phyloP scores from a whole-genome alignment of 1,140 invertebrate species.

The Pemphigus obesinymphae region DNA sequence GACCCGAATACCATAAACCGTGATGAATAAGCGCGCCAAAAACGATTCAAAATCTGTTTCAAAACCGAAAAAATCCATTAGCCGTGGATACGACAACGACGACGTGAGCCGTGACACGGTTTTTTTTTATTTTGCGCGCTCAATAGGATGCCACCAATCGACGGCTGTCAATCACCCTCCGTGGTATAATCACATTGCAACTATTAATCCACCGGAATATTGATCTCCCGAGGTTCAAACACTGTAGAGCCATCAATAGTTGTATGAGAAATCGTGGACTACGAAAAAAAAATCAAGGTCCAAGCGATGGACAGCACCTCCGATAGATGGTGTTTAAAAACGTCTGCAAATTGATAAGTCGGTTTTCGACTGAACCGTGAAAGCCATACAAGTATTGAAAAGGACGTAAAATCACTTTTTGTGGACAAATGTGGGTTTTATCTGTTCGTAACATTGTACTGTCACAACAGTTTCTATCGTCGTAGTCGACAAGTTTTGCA shows the following conservation, averaged over 20 bases:
- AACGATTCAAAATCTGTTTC: conserved; percentile 27
- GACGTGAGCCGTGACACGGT: conserved; percentile 28
- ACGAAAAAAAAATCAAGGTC: neutral
- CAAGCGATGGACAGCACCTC: too few relatives aligned
- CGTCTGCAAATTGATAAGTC: too few relatives aligned
- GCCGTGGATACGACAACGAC: conserved; percentile 4
- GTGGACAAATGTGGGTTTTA: too few relatives aligned
- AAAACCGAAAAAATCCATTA: conserved; percentile 39
- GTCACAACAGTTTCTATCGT: too few relatives aligned
- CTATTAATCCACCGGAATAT: neutral
- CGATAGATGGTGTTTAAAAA: too few relatives aligned
- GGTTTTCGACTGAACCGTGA: too few relatives aligned
- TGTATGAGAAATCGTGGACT: neutral
- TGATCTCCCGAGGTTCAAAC: conserved; percentile 1
- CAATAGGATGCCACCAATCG: conserved; percentile 6
- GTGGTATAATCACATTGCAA: neutral
- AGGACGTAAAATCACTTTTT: too few relatives aligned
- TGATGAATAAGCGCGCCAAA: conserved; percentile 19
- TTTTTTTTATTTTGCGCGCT: neutral
- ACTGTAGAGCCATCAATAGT: too few relatives aligned
- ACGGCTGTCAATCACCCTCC: conserved; percentile 30
- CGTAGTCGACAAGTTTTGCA: too few relatives aligned
- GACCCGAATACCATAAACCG: conserved; percentile 23
- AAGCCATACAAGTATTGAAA: too few relatives aligned
- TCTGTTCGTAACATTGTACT: too few relatives aligned